These are phyloP conservation scores for Ischnus inquisitorius DNA, from an alignment of 2,888 invertebrate genomes.

Conservation along the genomic window DNA sequence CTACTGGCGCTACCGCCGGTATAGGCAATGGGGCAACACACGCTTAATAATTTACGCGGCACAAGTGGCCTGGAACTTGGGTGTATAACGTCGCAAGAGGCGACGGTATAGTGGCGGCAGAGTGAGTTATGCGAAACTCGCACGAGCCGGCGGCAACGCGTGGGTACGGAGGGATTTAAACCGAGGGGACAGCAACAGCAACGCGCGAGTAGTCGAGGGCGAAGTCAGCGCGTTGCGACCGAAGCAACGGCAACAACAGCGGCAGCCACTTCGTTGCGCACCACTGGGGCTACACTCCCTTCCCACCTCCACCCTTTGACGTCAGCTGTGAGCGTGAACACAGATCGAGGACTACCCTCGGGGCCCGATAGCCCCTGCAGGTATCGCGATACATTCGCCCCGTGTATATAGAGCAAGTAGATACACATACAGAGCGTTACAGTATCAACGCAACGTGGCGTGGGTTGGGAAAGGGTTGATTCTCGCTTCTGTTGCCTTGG, in stretches of 20 bases:
- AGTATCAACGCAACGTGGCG: conserved; percentile 1
- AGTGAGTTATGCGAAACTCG: conserved; percentile 80
- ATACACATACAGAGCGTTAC: conserved; percentile 13
- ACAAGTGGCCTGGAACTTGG: conserved; percentile 81
- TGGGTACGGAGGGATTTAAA: conserved; percentile 36
- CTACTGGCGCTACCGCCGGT: conserved; percentile 20
- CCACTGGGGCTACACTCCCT: conserved; percentile 22
- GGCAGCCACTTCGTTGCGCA: conserved; percentile 57
- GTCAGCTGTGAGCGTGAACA: conserved; percentile 53
- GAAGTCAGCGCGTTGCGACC: conserved; percentile 46
- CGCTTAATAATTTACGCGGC: conserved; percentile 81
- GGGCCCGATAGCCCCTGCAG: conserved; percentile 45
- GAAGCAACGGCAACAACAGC: conserved; percentile 19
- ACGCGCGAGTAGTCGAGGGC: conserved; percentile 31
- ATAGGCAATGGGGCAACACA: conserved; percentile 77
- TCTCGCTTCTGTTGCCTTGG: conserved; percentile 42
- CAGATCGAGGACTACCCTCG: conserved; percentile 52
- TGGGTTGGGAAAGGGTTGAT: conserved; percentile 15
- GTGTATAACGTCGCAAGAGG: conserved; percentile 31
- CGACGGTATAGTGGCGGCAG: conserved; percentile 62
- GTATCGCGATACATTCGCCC: conserved; percentile 33
- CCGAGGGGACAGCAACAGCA: conserved; percentile 8
- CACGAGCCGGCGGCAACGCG: conserved; percentile 47
- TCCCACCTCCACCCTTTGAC: conserved; percentile 24
- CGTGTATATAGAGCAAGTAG: conserved; percentile 25